Base-by-base conservation (phyloP, 2,113 vertebrate species). In the Nothobranchius kuhntae region DNA sequence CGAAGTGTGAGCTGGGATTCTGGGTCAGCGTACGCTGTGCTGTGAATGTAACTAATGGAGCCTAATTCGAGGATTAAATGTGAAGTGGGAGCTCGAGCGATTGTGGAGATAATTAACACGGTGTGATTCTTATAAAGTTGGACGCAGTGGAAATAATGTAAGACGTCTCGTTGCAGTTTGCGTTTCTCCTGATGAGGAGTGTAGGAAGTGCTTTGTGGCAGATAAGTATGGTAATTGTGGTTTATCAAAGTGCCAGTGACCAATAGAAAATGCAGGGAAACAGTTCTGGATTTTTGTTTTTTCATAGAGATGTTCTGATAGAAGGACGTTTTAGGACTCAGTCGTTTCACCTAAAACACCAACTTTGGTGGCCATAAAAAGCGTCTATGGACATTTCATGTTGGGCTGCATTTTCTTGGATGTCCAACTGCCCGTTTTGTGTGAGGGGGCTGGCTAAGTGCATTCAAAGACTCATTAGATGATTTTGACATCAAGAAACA, bases 21-120 rank as follows among this genome's bases (percentile, higher is more conserved):
- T 53, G 61, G 80, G 77, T 69, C 71, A 68, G 61, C 26, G 26
- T 38, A 36, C 10, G 21, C 48, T 65, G 70, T 56, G 75, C 60
- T 68, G 65, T 75, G 69, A 79, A 65, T 77, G 73, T 77, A 65
- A 68, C 78, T 77, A 84, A 88, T 82, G 65, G 65, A 53, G 56
- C 65, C 73, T 80, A 86, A 83, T 85, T 81, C 57, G 55, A 59
- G 58, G 73, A 86, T 86, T 83, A 68, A 75, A 82, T 62, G 44
- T 60, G 40, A 82, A 83, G 73, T 61, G 44, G 63, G 71, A 83
- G 79, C 61, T 54, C 59, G 61, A 60, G 75, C 65, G 76, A 83
- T 82, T 71, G 66, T 65, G 60, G 68, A 64, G 77, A 87, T 83
- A 76, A 77, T 59, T 76, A 68, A 75, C 13, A 7, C 65, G 14